Base-by-base conservation (phyloP, 2,888 invertebrate species). In the Caenorhabditis uteleia region DNA sequence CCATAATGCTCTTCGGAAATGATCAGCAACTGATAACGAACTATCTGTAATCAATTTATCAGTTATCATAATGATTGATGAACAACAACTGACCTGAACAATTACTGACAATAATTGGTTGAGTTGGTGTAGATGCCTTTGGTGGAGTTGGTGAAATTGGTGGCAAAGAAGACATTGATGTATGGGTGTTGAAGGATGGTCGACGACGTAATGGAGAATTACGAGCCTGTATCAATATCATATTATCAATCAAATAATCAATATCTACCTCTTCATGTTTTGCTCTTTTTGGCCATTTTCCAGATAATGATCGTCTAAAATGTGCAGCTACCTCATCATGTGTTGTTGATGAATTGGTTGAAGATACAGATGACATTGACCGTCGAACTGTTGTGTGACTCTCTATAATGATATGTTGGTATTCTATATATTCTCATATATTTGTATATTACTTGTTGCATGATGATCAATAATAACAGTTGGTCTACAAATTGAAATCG, bases 161-260 rank as follows among this genome's bases (percentile, higher is more conserved):
- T n/a, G n/a, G n/a, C n/a, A n/a, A n/a, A n/a, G 57, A 57, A n/a
- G 61, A 56, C 4, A 57, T 57, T 18, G 66, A 64, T 16, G 66
- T 44, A 38, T 70, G 66, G 14, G 59, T 67, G 45, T 70, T 70
- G 60, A 70, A 70, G 16, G 70, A 65, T 14, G 58, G 50, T 31
- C 67, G 68, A 20, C 70, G 64, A 23, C 68, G 57, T 20, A 70
- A 55, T 29, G 70, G 70, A 40, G 70, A 70, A 27, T 59, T 64
- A 10, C 70, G 43, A 7, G 45, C 42, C n/a, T n/a, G n/a, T n/a
- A n/a, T n/a, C n/a, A n/a, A n/a, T n/a, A n/a, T n/a, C 58, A 51
- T 33, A n/a, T 31, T 16, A 45, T 45, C 16, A n/a, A 44, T 10
- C n/a, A n/a, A n/a, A n/a, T n/a, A n/a, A n/a, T n/a, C n/a, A n/a